Evolutionary conservation across 2,888 invertebrate species (phyloP).

Genomic region (Spialia ferax): DNA sequence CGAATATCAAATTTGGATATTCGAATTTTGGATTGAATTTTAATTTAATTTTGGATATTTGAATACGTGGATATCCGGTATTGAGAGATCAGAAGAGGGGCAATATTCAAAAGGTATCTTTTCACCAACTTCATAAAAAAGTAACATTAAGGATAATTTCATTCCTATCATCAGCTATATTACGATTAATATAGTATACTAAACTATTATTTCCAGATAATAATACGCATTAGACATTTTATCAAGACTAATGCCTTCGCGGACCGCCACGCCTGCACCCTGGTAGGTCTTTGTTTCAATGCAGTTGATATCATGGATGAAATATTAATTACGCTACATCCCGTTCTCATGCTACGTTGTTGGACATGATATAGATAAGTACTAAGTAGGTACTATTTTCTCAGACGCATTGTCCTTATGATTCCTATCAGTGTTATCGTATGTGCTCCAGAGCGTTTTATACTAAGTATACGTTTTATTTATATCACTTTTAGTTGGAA

Average conservation of each 20-base stretch:
- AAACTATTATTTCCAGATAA: slow-evolving; percentile 18
- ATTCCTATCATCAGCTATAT: slow-evolving; percentile 4
- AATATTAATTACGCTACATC: slow-evolving; percentile 38
- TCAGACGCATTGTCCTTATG: slow-evolving; percentile 6
- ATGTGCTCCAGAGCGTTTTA: background rate
- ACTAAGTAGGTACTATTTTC: background rate
- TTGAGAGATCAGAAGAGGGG: too few relatives aligned
- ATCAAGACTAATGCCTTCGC: slow-evolving; percentile 28
- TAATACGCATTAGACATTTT: slow-evolving; percentile 30
- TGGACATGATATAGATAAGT: slow-evolving; percentile 21
- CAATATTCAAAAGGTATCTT: too few relatives aligned
- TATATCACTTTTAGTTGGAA: too few relatives aligned
- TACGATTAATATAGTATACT: slow-evolving; percentile 6
- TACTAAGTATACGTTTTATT: background rate
- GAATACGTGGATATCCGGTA: too few relatives aligned
- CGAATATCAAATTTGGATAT: too few relatives aligned
- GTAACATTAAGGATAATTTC: background rate
- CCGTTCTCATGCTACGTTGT: slow-evolving; percentile 30
- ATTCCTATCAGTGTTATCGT: background rate
- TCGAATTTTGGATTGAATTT: too few relatives aligned
- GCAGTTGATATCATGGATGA: slow-evolving; percentile 32
- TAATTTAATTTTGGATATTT: too few relatives aligned
- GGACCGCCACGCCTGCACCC: slow-evolving; percentile 24
- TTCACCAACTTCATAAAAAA: too few relatives aligned
- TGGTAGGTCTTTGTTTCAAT: slow-evolving; percentile 37